phyloP scores from a whole-genome alignment of 2,797 vertebrate genomes.

The Lophius americanus region DNA sequence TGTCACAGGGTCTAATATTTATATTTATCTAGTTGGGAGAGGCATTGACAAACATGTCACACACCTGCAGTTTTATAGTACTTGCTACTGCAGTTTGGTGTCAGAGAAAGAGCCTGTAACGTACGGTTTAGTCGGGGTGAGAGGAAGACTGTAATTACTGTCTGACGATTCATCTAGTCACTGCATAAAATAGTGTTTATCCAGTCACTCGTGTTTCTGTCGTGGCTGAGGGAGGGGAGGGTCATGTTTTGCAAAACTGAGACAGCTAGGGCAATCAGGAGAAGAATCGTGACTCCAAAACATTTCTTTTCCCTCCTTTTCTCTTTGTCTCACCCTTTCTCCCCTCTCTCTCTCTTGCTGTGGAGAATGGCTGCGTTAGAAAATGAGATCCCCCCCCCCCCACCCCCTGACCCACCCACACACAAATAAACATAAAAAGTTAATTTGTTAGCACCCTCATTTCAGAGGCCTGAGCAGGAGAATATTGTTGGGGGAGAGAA shows the following conservation, averaged over 20 bases:
- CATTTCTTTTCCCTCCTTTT: constrained; percentile 45
- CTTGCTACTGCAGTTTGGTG: constrained; percentile 67
- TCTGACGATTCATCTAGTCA: constrained; percentile 84
- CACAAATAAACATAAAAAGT: constrained; percentile 85
- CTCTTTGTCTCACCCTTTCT: constrained; percentile 45
- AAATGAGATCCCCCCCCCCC: constrained; percentile 55
- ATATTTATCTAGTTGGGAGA: constrained; percentile 72
- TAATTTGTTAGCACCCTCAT: constrained; percentile 83
- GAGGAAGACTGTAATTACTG: constrained; percentile 86
- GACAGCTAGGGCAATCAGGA: constrained; percentile 77
- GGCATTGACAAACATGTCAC: constrained; percentile 76
- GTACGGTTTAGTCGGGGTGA: constrained; percentile 73
- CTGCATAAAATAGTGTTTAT: constrained; percentile 88
- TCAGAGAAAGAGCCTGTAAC: constrained; percentile 72
- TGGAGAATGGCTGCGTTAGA: constrained; percentile 60
- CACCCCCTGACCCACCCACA: constrained; percentile 77
- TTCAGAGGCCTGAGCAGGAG: constrained; percentile 75
- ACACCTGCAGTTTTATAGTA: constrained; percentile 79
- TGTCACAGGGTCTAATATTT: constrained; percentile 71
- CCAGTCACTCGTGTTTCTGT: constrained; percentile 80
- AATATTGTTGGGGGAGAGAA: constrained; percentile 74
- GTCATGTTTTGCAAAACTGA: constrained; percentile 79
- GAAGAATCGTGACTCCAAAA: constrained; percentile 80
- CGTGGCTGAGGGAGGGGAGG: constrained; percentile 75
- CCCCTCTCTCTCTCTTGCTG: constrained; percentile 24